A percentile compares a stretch with the other conserved stretches of the same genome.
phyloP scores from a whole-genome alignment of 2,888 invertebrate genomes.

The Vesta saturnalis region DNA sequence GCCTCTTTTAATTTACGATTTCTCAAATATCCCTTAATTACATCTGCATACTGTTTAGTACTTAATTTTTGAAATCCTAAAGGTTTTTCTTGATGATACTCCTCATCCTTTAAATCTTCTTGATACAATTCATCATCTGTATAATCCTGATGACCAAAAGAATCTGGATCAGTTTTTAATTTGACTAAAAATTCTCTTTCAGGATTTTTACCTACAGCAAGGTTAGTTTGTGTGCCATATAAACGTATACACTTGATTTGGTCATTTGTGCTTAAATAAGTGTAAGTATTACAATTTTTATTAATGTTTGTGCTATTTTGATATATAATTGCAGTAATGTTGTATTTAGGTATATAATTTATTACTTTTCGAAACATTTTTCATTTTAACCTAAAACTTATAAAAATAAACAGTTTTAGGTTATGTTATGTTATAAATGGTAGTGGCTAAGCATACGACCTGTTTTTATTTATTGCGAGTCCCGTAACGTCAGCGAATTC shows the following conservation, averaged over 20 bases:
- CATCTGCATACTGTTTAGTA: constrained; percentile 73
- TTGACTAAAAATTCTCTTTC: constrained; percentile 55
- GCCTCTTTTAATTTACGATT: constrained; percentile 79
- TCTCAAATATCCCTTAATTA: constrained; percentile 74
- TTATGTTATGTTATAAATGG: too few species aligned
- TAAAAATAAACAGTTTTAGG: too few species aligned
- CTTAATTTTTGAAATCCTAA: constrained; percentile 64
- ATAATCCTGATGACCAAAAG: constrained; percentile 65
- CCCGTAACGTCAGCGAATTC: too few species aligned
- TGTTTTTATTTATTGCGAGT: too few species aligned
- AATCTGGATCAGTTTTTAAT: constrained; percentile 66
- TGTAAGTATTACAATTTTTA: too few species aligned
- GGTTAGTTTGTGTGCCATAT: neutral
- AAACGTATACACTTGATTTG: neutral
- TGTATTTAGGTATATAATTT: neutral
- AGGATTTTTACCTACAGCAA: neutral
- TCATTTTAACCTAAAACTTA: too few species aligned
- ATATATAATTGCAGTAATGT: neutral
- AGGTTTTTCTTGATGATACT: constrained; percentile 66
- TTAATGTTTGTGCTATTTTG: too few species aligned
- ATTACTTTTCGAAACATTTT: neutral
- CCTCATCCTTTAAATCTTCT: constrained; percentile 71
- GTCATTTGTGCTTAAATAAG: neutral
- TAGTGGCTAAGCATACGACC: too few species aligned
- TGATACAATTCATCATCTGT: constrained; percentile 60